Evolutionary conservation across 2,888 invertebrate species (phyloP), one percentile per base, ranked within the genome.

Genomic region (Chrysomela aeneicollis): DNA sequence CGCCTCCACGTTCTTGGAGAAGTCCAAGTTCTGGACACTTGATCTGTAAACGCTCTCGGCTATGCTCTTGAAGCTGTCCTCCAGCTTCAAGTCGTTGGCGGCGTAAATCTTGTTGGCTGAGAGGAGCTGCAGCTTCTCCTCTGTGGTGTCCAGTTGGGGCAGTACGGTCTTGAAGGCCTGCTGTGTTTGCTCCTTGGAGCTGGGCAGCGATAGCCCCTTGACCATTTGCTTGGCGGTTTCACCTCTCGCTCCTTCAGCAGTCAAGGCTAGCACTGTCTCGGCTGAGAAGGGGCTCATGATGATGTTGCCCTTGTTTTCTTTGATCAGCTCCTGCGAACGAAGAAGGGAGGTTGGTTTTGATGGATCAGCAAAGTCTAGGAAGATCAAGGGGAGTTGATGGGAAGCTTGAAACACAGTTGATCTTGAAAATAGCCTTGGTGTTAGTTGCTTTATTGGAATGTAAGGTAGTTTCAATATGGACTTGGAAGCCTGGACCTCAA

Each of bases 91-190:
- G 1, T 84, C 84, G 5, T 77, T 47, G 71, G 86, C 86, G 0
- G 90, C 82, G 76, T 89, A 94, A 4, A 94, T 83, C 71, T 89
- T 90, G 64, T 82, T 81, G 5, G 81, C 80, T 0, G 76, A 68
- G 0, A 69, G 68, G 1, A 82, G 68, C 12, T 69, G 73, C 47
- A 74, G 62, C 3, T 71, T 58, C 4, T 73, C 69, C 12, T 67
- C 60, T 8, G 64, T 66, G 10, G 50, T 63, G 35, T 70, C 68
- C 4, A 78, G 64, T 21, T 66, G 47, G 15, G 75, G 71, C 30
- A 76, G 47, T 42, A 75, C 59, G 19, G 65, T 42, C 55, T 73
- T 71, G 32, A 67, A 68, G 15, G 63, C 54, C 37, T 53, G 32
- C 30, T 69, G 67, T 1, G 66, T 71, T 10, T 30, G 63, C 52